Evolutionary conservation across 1,140 invertebrate species (phyloP), one percentile per base, ranked within the genome.

Genomic region (Neodiprion fabricii): DNA sequence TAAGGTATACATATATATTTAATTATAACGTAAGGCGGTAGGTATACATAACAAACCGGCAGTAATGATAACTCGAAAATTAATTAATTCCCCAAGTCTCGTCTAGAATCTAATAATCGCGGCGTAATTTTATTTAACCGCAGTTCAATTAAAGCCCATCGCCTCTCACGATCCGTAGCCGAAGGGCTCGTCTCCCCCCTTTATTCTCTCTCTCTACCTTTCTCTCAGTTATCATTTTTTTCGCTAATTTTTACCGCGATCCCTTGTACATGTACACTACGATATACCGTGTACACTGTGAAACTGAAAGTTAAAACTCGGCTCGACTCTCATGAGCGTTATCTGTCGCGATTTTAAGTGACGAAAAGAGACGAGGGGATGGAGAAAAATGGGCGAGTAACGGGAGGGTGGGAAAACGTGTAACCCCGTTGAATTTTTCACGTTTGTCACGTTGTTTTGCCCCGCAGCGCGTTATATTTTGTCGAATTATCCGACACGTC

Each of bases 91-190:
- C 53, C 28, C 28, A 17, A 61, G n/a, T 12, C 53, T 61, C 8
- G 9, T 17, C 53, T 61, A 5, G 53, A 17, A 17, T 61, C 4
- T 61, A 17, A 61, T 61, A 12, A 17, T 17, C 53, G n/a, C 7
- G 53, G 53, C 53, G 11, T 61, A 61, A 61, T 61, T 40, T 61
- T 61, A 8, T 61, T 61, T 61, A 61, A 68, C 67, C 69, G 70
- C 48, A 70, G 72, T 78, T 78, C 75, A 78, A 78, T 78, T 79
- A 76, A 78, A 79, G 8, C 28, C 65, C 71, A 68, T 28, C 11
- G 70, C 68, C 67, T 71, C 73, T 77, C 76, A 73, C 48, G 67
- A 71, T 49, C 21, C 67, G 74, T 74, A 74, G 61, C 67, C 72
- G 66, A 68, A 12, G 48, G 66, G 48, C 23, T 12, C 12, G 28